Base-by-base conservation (phyloP, 2,888 invertebrate species). In the Protonemura montana region DNA sequence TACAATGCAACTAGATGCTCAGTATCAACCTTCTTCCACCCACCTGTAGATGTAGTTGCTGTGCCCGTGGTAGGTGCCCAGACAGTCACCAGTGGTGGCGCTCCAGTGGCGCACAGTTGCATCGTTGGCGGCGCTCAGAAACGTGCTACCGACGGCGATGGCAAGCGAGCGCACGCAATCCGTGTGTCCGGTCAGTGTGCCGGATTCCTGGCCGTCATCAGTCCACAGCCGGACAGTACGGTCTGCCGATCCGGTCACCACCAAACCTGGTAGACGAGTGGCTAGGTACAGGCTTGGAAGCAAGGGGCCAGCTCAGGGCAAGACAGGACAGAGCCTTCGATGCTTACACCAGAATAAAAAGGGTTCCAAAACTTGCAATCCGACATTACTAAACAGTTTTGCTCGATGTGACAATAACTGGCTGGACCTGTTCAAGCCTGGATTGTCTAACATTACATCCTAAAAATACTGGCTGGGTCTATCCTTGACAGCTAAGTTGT, bases 51-150 rank as follows among this genome's bases (percentile, higher is more conserved):
- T 96, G 91, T 96, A 98, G 92, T 97, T 97, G 77, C 95, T 94
- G 91, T 98, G 98, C 0, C 97, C 97, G 90, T 94, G 95, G 89
- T 95, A 95, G 86, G 95, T 95, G 86, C 94, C 94, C 6, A 97
- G 90, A 90, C 96, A 96, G 89, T 95, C 95, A 29, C 98, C 98
- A 84, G 93, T 93, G 87, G 94, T 94, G 2, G 95, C 94, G 86
- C 92, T 92, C 99, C 99, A 99, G 85, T 95, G 93, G 88, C 95
- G 94, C 81, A 99, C 94, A 0, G 95, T 94, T 0, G 97, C 96
- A 92, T 99, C 99, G 91, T 99, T 99, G 30, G 97, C 95, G 90
- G 97, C 97, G 82, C 98, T 98, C 0, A 98, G 91, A 91, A 99
- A 97, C 80, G 95, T 94, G 76, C 94, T 94, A n/a, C 93, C 91